Conservation (phyloP, 2,888 invertebrate species). For the Phengaris arion region DNA sequence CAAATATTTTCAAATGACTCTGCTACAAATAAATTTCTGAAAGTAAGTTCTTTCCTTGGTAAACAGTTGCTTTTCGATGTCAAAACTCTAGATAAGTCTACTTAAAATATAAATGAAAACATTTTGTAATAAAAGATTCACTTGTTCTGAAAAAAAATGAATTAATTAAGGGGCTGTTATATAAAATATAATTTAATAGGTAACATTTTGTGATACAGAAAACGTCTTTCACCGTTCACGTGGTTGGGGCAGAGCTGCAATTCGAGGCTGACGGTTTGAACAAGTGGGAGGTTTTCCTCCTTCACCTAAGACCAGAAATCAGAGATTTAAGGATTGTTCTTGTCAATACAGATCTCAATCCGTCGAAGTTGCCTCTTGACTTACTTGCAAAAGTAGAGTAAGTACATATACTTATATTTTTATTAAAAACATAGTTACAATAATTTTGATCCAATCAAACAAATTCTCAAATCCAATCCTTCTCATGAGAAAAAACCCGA, state of each 20-base stretch:
- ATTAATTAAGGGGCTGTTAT: background rate
- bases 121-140: background rate
- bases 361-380: constrained; percentile 77
- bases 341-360: constrained; percentile 82
- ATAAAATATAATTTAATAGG: background rate
- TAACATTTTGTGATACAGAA: constrained; percentile 46
- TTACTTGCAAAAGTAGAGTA: constrained; percentile 79
- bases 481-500: too few relatives aligned
- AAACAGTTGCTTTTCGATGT: background rate
- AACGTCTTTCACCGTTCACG: constrained; percentile 66
- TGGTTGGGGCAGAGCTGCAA: constrained; percentile 84
- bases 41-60: constrained; percentile 47
- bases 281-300: constrained; percentile 85
- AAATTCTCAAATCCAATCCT: too few relatives aligned
- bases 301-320: constrained; percentile 81
- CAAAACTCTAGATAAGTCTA: background rate
- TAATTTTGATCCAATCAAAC: background rate
- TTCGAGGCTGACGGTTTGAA: constrained; percentile 84
- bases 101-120: background rate
- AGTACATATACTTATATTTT: constrained; percentile 35
- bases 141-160: too few relatives aligned
- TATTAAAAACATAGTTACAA: background rate
- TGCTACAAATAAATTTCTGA: constrained; percentile 50
- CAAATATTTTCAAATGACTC: constrained; percentile 56
- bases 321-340: constrained; percentile 80